Evolutionary conservation across 2,113 vertebrate genomes (phyloP).

Genomic region (Gallinago undulata): DNA sequence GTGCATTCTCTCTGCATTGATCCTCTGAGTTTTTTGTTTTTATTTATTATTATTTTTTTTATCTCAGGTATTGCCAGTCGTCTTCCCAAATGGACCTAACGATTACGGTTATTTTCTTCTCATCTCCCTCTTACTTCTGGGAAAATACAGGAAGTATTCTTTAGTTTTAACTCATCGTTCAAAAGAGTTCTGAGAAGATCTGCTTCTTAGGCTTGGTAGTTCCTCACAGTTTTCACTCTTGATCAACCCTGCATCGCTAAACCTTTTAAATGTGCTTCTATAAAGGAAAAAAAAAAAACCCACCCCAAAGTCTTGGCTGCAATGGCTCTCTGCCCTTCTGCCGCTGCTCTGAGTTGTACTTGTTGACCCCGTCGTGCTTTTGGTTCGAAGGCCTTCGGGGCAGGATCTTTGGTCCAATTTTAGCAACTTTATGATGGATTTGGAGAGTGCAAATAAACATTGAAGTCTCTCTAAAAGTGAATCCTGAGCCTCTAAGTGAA

Average conservation of each 20-base stretch:
- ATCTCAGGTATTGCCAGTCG: rapidly evolving
- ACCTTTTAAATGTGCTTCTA: not conserved
- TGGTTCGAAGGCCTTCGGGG: not conserved
- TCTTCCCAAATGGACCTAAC: not conserved
- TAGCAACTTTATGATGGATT: slow-evolving; percentile 22
- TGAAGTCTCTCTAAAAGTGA: not conserved
- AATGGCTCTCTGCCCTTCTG: not conserved
- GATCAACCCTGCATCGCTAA: not conserved
- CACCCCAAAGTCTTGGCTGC: not conserved
- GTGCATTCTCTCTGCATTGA: no score
- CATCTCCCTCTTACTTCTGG: not conserved
- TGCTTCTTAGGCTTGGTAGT: not conserved
- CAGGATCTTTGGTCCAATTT: slow-evolving; percentile 19
- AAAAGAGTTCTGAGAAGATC: not conserved
- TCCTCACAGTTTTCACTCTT: not conserved
- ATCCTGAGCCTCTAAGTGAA: not conserved
- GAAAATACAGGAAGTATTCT: not conserved
- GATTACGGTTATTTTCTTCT: not conserved
- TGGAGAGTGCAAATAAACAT: not conserved
- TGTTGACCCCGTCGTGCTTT: slow-evolving; percentile 13
- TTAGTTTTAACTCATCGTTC: not conserved
- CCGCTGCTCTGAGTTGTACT: not conserved
- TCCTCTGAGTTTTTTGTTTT: no score
- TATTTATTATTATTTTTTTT: not conserved
- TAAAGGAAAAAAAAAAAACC: not conserved